Evolutionary conservation across 2,888 invertebrate species (phyloP).

Genomic region (Leptopterna dolabrata): DNA sequence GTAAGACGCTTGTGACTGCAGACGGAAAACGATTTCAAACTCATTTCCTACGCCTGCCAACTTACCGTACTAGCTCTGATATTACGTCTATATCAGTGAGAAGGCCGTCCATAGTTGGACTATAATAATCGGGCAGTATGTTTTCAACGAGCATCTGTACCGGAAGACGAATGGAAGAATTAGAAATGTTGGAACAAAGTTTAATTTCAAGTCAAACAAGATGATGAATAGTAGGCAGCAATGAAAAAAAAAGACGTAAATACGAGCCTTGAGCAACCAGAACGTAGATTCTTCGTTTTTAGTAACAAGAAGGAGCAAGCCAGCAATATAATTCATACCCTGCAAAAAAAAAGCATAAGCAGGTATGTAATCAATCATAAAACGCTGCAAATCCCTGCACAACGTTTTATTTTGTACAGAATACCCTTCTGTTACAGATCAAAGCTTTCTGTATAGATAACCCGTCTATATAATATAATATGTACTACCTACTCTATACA

Average conservation of each 20-base stretch:
- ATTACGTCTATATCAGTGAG: conserved; percentile 90
- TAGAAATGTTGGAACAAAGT: neutral
- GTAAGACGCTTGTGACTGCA: no score
- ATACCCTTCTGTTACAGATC: no score
- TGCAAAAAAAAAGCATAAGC: conserved; percentile 66
- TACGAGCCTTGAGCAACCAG: conserved; percentile 84
- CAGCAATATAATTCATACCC: conserved; percentile 94
- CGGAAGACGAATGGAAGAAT: neutral
- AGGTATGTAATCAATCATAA: no score
- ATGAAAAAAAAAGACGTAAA: neutral
- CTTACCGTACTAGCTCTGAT: conserved; percentile 80
- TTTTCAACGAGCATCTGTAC: conserved; percentile 76
- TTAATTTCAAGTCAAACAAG: neutral
- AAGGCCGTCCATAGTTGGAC: conserved; percentile 88
- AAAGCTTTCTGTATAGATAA: no score
- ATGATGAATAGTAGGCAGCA: neutral
- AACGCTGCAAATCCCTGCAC: no score
- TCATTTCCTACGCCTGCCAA: neutral
- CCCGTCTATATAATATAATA: no score
- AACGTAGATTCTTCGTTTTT: conserved; percentile 92
- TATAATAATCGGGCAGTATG: conserved; percentile 89
- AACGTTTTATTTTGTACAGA: no score
- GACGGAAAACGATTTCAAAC: no score
- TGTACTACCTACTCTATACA: no score
- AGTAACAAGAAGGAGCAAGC: conserved; percentile 84